Evolutionary conservation across 1,140 invertebrate species (phyloP).

Genomic region (Drosophila athabasca): DNA sequence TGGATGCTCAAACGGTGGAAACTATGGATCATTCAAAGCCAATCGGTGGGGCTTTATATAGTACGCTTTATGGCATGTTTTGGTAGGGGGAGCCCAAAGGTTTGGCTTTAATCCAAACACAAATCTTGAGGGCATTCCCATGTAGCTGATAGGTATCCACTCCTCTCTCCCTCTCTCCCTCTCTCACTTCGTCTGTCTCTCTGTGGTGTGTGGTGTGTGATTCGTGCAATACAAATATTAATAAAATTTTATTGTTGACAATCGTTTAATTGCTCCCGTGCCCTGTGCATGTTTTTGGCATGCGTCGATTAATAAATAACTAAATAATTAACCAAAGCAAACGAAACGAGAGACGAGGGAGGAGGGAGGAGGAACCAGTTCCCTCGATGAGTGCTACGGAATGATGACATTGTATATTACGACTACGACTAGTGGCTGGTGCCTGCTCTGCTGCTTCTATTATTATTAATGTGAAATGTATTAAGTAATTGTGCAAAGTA

Average conservation of each 20-base stretch:
- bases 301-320: slow-evolving; percentile 63
- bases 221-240: slow-evolving; percentile 10
- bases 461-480: slow-evolving; percentile 26
- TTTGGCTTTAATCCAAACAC: slow-evolving; percentile 18
- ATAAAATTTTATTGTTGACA: slow-evolving; percentile 69
- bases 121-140: slow-evolving; percentile 23
- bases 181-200: too few relatives aligned
- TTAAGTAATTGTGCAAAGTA: slow-evolving; percentile 37
- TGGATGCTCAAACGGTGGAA: slow-evolving; percentile 1
- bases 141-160: slow-evolving; percentile 8
- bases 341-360: too few relatives aligned
- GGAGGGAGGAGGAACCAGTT: slow-evolving; percentile 7
- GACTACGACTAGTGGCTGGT: too few relatives aligned
- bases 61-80: not conserved
- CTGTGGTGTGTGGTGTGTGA: too few relatives aligned
- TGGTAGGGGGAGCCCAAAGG: not conserved
- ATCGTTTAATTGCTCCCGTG: slow-evolving; percentile 65
- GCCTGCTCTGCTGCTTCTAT: not conserved
- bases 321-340: slow-evolving; percentile 31
- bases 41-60: slow-evolving; percentile 16
- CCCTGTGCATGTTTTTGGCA: slow-evolving; percentile 56
- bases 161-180: too few relatives aligned
- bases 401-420: slow-evolving; percentile 20
- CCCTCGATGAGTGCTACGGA: slow-evolving; percentile 10
- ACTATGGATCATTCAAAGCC: not conserved